Percentiles rank a stretch among this genome's conserved stretches.
Conservation (phyloP, 2,113 vertebrate genomes). For the Vidua macroura region DNA sequence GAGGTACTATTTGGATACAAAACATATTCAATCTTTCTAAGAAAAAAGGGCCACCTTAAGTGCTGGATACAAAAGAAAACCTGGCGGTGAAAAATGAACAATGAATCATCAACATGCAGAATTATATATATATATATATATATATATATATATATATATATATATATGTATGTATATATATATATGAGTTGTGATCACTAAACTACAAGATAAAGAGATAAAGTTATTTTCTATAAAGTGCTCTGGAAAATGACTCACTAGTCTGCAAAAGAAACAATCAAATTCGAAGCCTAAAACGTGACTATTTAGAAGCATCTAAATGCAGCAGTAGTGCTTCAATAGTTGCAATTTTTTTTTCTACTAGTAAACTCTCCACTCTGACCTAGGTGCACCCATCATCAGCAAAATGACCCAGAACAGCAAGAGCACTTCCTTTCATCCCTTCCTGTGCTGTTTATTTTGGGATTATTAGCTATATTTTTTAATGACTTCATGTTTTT, state of each 20-base stretch:
- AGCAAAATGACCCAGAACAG: not conserved
- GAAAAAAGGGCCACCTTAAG: not conserved
- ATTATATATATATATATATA: not conserved
- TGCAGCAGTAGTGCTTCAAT: not conserved
- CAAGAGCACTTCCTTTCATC: not conserved
- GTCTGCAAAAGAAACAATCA: not conserved
- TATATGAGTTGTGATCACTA: not conserved
- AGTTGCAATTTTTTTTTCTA: not conserved
- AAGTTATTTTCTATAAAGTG: not conserved
- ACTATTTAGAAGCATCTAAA: not conserved
- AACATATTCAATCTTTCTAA: not conserved
- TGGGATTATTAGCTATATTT: slow-evolving; percentile 1
- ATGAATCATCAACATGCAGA: not conserved
- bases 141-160: not conserved
- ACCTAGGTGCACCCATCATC: not conserved
- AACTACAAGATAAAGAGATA: not conserved
- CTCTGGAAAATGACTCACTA: not conserved
- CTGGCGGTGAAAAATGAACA: not conserved
- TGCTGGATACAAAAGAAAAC: not conserved
- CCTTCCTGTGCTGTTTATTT: slow-evolving; percentile 26
- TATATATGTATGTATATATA: not conserved
- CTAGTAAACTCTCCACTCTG: not conserved
- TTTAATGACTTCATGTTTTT: not conserved
- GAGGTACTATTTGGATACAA: not conserved
- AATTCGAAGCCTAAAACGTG: not conserved